Conservation (phyloP, 2,888 invertebrate species). For the Coelinius sp. region DNA sequence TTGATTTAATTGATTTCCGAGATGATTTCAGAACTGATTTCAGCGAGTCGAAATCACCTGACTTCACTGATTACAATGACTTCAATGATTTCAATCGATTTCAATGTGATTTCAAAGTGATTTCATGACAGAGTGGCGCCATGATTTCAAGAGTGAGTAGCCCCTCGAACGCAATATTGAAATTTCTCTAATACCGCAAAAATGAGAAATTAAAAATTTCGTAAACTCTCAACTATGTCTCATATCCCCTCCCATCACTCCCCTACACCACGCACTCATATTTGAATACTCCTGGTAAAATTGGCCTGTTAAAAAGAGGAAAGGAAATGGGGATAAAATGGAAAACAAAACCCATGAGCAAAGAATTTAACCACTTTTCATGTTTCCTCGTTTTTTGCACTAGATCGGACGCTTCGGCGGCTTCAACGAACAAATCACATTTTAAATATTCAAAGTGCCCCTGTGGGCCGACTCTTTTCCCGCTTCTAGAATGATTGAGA, state of each 20-base stretch:
- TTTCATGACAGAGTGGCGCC: no score
- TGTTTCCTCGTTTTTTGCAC: conserved; percentile 3
- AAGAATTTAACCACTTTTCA: conserved; percentile 22
- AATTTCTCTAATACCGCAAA: no score
- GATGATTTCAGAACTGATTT: no score
- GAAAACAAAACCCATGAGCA: conserved; percentile 5
- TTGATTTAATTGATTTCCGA: no score
- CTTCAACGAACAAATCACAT: conserved; percentile 48
- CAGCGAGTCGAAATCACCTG: no score
- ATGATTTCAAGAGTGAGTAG: no score
- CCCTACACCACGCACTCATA: background rate
- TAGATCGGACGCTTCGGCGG: conserved; percentile 19
- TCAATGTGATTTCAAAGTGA: no score
- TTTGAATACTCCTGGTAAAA: background rate
- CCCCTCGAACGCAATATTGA: no score
- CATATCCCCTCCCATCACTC: background rate
- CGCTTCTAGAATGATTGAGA: conserved; percentile 37
- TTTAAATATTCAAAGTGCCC: conserved; percentile 47
- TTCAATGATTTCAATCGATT: no score
- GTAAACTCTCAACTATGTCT: background rate
- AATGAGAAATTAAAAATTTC: background rate
- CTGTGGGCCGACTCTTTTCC: conserved; percentile 32
- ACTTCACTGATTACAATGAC: no score
- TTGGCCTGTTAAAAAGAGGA: background rate
- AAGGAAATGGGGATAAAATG: conserved; percentile 6